These are phyloP conservation scores for Drosophila nr. perissopoda DNA, from an alignment of 2,888 invertebrate genomes.

Conservation along the genomic window DNA sequence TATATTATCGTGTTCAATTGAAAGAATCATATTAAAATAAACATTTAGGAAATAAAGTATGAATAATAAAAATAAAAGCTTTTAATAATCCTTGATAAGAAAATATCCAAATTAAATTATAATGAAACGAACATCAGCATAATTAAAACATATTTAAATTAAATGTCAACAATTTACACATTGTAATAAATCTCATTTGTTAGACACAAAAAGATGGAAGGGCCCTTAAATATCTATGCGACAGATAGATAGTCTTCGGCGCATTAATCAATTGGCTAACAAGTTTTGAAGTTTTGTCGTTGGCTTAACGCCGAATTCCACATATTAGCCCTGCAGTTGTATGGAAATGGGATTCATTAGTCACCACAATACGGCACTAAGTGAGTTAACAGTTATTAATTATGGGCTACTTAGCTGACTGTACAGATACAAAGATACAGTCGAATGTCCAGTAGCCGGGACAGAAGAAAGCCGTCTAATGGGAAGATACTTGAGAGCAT, in stretches of 20 bases:
- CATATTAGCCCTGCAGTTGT: conserved; percentile 3
- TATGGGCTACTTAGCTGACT: conserved; percentile 36
- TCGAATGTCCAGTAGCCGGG: conserved; percentile 60
- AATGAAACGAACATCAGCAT: not conserved
- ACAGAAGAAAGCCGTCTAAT: conserved; percentile 55
- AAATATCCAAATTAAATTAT: not conserved
- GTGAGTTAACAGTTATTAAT: conserved; percentile 74
- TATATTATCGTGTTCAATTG: too few relatives aligned
- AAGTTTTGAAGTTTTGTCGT: conserved; percentile 26
- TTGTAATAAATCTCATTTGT: conserved; percentile 20
- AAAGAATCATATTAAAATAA: too few relatives aligned
- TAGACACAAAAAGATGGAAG: conserved; percentile 5
- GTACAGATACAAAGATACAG: not conserved
- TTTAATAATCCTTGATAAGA: not conserved
- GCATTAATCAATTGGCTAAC: conserved; percentile 51
- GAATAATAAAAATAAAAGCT: not conserved
- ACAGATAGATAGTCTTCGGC: not conserved
- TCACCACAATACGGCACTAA: conserved; percentile 57
- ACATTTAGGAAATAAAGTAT: too few relatives aligned
- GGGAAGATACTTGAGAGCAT: conserved; percentile 49
- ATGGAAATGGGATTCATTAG: conserved; percentile 72
- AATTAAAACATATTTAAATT: not conserved
- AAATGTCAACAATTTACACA: not conserved
- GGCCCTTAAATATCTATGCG: conserved; percentile 9
- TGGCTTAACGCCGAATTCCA: conserved; percentile 50